Percentiles rank a stretch among this genome's conserved stretches.
Conservation (phyloP, 2,113 vertebrate genomes). For the Orthonyx spaldingii region DNA sequence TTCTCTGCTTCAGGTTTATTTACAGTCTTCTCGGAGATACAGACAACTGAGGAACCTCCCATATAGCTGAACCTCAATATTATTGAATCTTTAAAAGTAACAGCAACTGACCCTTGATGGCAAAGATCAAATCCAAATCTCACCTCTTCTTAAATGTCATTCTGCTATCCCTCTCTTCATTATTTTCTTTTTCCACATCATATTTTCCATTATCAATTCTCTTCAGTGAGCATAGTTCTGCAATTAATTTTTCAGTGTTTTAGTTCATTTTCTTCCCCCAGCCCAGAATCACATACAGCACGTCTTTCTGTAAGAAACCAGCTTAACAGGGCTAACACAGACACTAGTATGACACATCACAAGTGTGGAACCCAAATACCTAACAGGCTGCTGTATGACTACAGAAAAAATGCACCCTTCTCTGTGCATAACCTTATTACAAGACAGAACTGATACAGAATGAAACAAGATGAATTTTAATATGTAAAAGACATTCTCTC, state of each 20-base stretch:
- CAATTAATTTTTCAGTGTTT: constrained; percentile 43
- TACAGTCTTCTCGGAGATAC: background rate
- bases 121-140: background rate
- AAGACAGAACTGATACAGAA: background rate
- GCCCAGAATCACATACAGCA: background rate
- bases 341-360: background rate
- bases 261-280: background rate
- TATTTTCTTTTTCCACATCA: background rate
- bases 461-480: background rate
- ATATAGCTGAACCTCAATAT: background rate
- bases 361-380: background rate
- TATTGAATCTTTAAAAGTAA: background rate
- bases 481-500: background rate
- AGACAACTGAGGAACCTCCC: background rate
- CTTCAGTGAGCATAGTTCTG: background rate
- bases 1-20: background rate
- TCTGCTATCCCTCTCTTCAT: background rate
- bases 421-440: background rate
- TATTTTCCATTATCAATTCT: constrained; percentile 15
- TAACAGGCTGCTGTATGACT: background rate
- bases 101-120: background rate
- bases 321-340: constrained; percentile 1
- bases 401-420: background rate
- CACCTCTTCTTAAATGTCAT: background rate
- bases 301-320: background rate